A percentile compares a stretch with the other conserved stretches of the same genome.
phyloP scores from a whole-genome alignment of 2,888 invertebrate genomes.

The Agelastica alni region DNA sequence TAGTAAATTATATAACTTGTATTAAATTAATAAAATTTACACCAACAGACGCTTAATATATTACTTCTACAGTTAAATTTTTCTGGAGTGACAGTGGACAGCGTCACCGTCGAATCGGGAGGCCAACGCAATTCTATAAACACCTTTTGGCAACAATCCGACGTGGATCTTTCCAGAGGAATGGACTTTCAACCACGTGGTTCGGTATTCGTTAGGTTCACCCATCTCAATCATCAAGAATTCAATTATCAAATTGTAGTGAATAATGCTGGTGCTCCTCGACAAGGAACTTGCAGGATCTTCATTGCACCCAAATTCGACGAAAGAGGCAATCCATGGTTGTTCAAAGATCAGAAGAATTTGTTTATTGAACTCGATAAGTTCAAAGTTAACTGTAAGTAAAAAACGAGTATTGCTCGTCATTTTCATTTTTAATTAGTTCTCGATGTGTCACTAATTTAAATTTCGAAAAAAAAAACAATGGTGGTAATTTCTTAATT shows the following conservation, averaged over 20 bases:
- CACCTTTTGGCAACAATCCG: constrained; percentile 81
- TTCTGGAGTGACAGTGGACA: constrained; percentile 66
- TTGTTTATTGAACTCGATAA: constrained; percentile 77
- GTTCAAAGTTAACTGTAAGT: constrained; percentile 67
- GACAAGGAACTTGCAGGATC: constrained; percentile 68
- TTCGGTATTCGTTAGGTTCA: constrained; percentile 64
- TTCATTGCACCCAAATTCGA: constrained; percentile 71
- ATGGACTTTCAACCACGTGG: constrained; percentile 83
- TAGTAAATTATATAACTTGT: too few species aligned
- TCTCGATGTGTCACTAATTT: too few species aligned
- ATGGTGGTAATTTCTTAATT: not conserved
- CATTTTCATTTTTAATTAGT: not conserved
- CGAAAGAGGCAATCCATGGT: constrained; percentile 68
- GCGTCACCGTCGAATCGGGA: constrained; percentile 60
- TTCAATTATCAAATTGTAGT: constrained; percentile 65
- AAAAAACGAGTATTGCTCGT: not conserved
- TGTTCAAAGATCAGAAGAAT: constrained; percentile 65
- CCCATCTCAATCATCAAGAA: constrained; percentile 76
- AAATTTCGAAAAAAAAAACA: too few species aligned
- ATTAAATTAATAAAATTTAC: too few species aligned
- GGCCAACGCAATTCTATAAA: constrained; percentile 60
- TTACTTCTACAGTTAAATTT: constrained; percentile 71
- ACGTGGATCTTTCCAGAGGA: constrained; percentile 77
- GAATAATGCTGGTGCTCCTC: constrained; percentile 53
- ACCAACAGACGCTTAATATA: too few species aligned